A percentile compares a stretch with the other conserved stretches of the same genome.
These are phyloP conservation scores for Yoshiicerus persimilis DNA, from an alignment of 1,140 invertebrate species.

Conservation along the genomic window DNA sequence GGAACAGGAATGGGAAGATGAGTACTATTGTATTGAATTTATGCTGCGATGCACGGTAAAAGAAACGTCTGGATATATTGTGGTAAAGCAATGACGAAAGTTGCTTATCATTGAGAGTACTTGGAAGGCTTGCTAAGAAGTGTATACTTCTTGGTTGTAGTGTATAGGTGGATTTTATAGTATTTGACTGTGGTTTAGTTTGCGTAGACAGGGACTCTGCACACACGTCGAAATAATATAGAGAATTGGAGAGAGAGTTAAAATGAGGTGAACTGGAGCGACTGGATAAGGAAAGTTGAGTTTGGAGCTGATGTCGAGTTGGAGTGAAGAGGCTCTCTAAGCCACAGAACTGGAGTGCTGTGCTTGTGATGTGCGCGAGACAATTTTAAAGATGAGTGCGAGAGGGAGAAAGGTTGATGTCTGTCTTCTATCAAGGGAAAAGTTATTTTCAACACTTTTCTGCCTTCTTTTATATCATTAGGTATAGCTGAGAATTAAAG, in stretches of 20 bases:
- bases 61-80: no score
- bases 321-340: neutral
- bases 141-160: no score
- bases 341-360: neutral
- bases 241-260: neutral
- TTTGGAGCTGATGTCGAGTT: neutral
- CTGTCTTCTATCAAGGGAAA: constrained; percentile 3
- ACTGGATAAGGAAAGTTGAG: neutral
- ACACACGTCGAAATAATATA: neutral
- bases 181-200: no score
- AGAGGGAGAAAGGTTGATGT: constrained; percentile 12
- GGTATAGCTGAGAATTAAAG: neutral
- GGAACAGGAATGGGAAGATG: no score
- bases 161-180: no score
- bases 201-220: no score
- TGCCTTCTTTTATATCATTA: neutral
- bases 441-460: neutral
- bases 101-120: no score
- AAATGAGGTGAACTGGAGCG: neutral
- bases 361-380: neutral
- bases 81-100: no score
- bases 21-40: no score
- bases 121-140: no score
- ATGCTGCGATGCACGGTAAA: no score
- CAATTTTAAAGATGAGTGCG: constrained; percentile 10